Conservation (phyloP, 2,888 invertebrate species). For the Malthinus flaveolus region DNA sequence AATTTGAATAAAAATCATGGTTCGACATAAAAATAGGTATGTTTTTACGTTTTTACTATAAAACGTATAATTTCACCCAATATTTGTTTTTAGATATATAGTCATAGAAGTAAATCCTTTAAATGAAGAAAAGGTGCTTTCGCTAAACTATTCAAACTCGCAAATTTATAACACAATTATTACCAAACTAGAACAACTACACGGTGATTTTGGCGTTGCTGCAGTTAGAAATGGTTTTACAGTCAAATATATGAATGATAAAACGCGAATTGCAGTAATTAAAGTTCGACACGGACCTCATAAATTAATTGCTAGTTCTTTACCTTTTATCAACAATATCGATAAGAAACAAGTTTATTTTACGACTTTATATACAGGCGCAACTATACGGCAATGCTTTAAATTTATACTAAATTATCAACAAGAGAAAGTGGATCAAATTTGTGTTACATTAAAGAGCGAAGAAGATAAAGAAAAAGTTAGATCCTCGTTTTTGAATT, state of each 20-base stretch:
- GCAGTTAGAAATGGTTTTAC: slow-evolving; percentile 71
- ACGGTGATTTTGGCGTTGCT: slow-evolving; percentile 78
- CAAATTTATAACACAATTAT: slow-evolving; percentile 63
- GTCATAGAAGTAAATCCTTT: slow-evolving; percentile 65
- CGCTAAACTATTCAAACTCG: slow-evolving; percentile 58
- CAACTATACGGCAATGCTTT: slow-evolving; percentile 79
- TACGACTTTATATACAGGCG: slow-evolving; percentile 73
- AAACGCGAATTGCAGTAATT: slow-evolving; percentile 74
- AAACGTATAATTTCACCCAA: too few species aligned
- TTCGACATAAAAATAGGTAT: slow-evolving; percentile 48
- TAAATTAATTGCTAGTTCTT: slow-evolving; percentile 66
- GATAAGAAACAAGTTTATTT: slow-evolving; percentile 64
- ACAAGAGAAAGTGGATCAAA: slow-evolving; percentile 64
- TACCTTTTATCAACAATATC: slow-evolving; percentile 72
- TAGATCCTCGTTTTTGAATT: slow-evolving; percentile 51
- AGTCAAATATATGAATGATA: slow-evolving; percentile 79
- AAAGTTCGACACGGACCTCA: slow-evolving; percentile 77
- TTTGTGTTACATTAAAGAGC: slow-evolving; percentile 64
- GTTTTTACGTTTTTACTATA: too few species aligned
- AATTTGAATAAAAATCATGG: slow-evolving; percentile 37
- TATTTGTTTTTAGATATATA: slow-evolving; percentile 61
- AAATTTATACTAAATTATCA: slow-evolving; percentile 73
- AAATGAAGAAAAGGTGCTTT: slow-evolving; percentile 56
- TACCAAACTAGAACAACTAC: slow-evolving; percentile 67
- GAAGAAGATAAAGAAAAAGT: slow-evolving; percentile 65